These are phyloP conservation scores for Catharus fuscescens DNA, from an alignment of 2,113 vertebrate species.

Conservation along the genomic window DNA sequence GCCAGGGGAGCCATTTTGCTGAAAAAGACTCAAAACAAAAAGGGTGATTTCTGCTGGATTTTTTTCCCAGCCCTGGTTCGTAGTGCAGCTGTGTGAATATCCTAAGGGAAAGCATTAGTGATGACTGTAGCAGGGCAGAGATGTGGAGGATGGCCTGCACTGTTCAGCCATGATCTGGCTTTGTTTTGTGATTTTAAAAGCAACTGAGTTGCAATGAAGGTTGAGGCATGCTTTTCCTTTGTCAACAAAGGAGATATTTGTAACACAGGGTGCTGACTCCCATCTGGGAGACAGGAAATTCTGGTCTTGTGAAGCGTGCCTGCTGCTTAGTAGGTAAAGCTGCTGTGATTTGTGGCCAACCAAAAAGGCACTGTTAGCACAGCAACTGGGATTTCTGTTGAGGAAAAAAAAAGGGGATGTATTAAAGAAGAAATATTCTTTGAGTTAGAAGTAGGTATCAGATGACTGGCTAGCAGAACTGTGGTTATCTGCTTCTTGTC, in stretches of 20 bases:
- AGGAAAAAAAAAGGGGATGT: not conserved
- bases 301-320: rapidly evolving
- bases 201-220: not conserved
- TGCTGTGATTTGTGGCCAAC: not conserved
- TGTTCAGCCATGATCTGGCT: not conserved
- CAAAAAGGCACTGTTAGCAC: not conserved
- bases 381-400: not conserved
- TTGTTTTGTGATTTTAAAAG: not conserved
- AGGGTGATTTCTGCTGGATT: not conserved
- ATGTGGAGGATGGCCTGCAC: not conserved
- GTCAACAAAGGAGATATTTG: not conserved
- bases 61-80: not conserved
- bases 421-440: not conserved
- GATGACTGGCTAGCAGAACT: not conserved
- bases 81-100: not conserved
- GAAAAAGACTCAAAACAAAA: not conserved
- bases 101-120: not conserved
- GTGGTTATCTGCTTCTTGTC: not conserved
- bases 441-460: not conserved
- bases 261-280: not conserved
- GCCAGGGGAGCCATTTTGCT: not conserved
- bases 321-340: not conserved
- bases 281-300: rapidly evolving
- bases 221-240: not conserved
- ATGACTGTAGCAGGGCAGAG: not conserved